Base-by-base conservation (phyloP, 2,888 invertebrate genomes). In the Onchidella celtica region DNA sequence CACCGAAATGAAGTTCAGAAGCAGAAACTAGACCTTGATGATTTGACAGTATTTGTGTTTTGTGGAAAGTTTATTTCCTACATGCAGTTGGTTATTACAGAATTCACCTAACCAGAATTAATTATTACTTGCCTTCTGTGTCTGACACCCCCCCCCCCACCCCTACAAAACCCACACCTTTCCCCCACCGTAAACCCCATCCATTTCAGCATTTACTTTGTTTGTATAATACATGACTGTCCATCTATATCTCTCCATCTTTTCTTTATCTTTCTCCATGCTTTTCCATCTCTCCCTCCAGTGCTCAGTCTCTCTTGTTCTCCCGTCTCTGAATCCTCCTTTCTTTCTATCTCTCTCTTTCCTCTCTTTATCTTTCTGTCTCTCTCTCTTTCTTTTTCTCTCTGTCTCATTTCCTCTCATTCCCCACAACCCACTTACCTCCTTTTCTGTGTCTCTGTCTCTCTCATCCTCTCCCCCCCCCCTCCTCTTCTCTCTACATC, bases 1-100 rank as follows among this genome's bases (percentile, higher is more conserved):
- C 29, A 76, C 76, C 6, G 76, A 76, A 47, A 76, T 76, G 76
- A 76, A 76, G 29, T 76, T 76, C 36, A 40, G n/a, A 57, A 57
- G 72, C n/a, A n/a, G n/a, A n/a, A n/a, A n/a, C n/a, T n/a, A n/a
- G n/a, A n/a, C n/a, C n/a, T n/a, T n/a, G n/a, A n/a, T n/a, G n/a
- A n/a, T n/a, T n/a, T n/a, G n/a, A n/a, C n/a, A n/a, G n/a, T n/a
- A n/a, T n/a, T n/a, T n/a, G n/a, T n/a, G n/a, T n/a, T n/a, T n/a
- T n/a, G n/a, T n/a, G n/a, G n/a, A n/a, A n/a, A n/a, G n/a, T n/a
- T n/a, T n/a, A n/a, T n/a, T n/a, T n/a, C n/a, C n/a, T n/a, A n/a
- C n/a, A n/a, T n/a, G n/a, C n/a, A n/a, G n/a, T n/a, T n/a, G n/a
- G n/a, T n/a, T n/a, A n/a, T n/a, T n/a, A n/a, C n/a, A n/a, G n/a